These are phyloP conservation scores for Paraescarpia echinospica DNA, from an alignment of 1,140 invertebrate genomes.

Conservation along the genomic window DNA sequence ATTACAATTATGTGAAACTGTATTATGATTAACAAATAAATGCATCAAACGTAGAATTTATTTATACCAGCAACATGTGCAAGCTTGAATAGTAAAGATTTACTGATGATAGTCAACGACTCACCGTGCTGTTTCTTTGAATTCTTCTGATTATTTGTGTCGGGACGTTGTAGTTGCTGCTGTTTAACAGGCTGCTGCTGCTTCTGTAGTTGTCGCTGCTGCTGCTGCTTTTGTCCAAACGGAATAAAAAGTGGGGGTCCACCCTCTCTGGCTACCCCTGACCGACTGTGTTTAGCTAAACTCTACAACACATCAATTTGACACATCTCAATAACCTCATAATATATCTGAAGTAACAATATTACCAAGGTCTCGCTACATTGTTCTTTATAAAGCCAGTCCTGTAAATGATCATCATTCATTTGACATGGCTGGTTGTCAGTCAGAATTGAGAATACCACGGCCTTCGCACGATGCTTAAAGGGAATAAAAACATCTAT, in stretches of 20 bases:
- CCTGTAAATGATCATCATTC: too few relatives aligned
- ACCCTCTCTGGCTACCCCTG: conserved; percentile 62
- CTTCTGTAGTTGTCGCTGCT: conserved; percentile 65
- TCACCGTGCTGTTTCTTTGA: background rate
- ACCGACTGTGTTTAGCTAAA: conserved; percentile 68
- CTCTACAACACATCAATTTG: conserved; percentile 58
- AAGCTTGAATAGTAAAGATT: conserved; percentile 21
- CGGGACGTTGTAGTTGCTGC: background rate
- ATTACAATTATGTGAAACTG: too few relatives aligned
- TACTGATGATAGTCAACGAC: background rate
- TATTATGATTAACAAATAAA: too few relatives aligned
- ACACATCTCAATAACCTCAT: conserved; percentile 27
- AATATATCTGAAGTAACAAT: background rate
- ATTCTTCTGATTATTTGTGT: background rate
- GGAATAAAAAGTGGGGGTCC: conserved; percentile 88
- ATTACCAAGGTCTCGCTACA: background rate
- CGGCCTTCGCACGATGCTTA: too few relatives aligned
- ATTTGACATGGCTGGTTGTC: too few relatives aligned
- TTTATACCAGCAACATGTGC: background rate
- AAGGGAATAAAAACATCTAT: too few relatives aligned
- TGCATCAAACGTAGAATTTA: too few relatives aligned
- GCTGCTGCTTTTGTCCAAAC: conserved; percentile 69
- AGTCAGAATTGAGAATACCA: too few relatives aligned
- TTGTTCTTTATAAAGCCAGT: background rate
- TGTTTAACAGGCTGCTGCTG: conserved; percentile 51